A percentile compares a stretch with the other conserved stretches of the same genome.
phyloP scores from a whole-genome alignment of 2,113 vertebrate species.

The Corydoras maculifer region DNA sequence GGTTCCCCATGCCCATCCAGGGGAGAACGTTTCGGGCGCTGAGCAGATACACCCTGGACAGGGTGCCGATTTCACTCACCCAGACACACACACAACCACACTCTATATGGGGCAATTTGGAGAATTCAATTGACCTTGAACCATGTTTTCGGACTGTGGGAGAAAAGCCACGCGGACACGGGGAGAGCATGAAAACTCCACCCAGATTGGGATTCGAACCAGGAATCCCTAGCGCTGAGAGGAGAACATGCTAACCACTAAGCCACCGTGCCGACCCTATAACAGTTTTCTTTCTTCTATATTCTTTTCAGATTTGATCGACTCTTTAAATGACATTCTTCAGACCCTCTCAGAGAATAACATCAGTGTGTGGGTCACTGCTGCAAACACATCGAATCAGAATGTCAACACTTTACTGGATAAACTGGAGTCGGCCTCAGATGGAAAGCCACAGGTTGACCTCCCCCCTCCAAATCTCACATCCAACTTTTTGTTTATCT shows the following conservation, averaged over 20 bases:
- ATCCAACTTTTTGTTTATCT: conserved; percentile 78
- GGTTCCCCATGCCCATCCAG: too few relatives aligned
- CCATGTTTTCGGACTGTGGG: too few relatives aligned
- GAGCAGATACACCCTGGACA: too few relatives aligned
- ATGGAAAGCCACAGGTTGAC: conserved; percentile 48
- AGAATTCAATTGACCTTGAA: too few relatives aligned
- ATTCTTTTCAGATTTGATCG: conserved; percentile 68
- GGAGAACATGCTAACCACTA: background rate
- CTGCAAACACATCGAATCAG: conserved; percentile 50
- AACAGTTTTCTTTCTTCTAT: background rate
- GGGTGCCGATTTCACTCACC: too few relatives aligned
- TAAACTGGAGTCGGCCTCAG: conserved; percentile 66
- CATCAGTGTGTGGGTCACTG: conserved; percentile 71
- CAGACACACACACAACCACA: too few relatives aligned
- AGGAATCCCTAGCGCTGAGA: too few relatives aligned
- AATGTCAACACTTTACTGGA: conserved; percentile 64
- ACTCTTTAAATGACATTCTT: conserved; percentile 66
- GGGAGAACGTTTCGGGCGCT: too few relatives aligned
- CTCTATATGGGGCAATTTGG: too few relatives aligned
- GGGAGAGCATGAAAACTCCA: too few relatives aligned
- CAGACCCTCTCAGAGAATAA: conserved; percentile 58
- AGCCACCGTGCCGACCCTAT: background rate
- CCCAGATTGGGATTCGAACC: too few relatives aligned
- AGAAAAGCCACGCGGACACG: too few relatives aligned
- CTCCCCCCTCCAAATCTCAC: conserved; percentile 56